phyloP scores from a whole-genome alignment of 1,140 invertebrate species.

The Xylocopa sonorina region DNA sequence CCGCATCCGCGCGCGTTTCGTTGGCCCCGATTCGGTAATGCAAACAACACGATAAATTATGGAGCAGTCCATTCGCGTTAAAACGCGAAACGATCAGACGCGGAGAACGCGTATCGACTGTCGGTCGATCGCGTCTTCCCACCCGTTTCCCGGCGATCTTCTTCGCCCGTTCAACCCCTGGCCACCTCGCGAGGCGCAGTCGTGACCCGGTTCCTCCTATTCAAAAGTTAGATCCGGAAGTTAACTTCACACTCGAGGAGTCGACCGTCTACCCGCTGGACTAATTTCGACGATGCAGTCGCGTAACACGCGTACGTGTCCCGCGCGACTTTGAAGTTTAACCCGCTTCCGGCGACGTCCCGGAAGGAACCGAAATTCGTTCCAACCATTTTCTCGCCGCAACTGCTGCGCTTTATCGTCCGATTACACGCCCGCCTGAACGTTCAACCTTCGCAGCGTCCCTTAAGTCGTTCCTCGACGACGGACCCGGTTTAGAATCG shows the following conservation, averaged over 20 bases:
- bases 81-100: constrained; percentile 6
- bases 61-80: background rate
- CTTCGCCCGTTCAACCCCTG: background rate
- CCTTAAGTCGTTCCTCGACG: no score
- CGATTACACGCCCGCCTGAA: no score
- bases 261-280: background rate
- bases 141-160: background rate
- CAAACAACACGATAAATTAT: constrained; percentile 40
- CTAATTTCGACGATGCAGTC: constrained; percentile 42
- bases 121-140: constrained; percentile 26
- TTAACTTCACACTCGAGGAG: constrained; percentile 62
- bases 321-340: constrained; percentile 14
- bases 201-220: constrained; percentile 49
- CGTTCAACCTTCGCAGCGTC: no score
- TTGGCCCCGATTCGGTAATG: constrained; percentile 31
- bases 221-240: constrained; percentile 62
- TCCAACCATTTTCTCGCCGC: background rate
- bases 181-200: constrained; percentile 13
- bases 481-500: background rate
- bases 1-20: constrained; percentile 24
- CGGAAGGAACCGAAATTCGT: constrained; percentile 19
- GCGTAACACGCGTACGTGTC: constrained; percentile 15
- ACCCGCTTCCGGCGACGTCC: background rate
- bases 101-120: background rate
- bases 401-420: background rate